Evolutionary conservation across 2,113 vertebrate species (phyloP), one percentile per base, ranked within the genome.

Genomic region (Fregata magnificens): DNA sequence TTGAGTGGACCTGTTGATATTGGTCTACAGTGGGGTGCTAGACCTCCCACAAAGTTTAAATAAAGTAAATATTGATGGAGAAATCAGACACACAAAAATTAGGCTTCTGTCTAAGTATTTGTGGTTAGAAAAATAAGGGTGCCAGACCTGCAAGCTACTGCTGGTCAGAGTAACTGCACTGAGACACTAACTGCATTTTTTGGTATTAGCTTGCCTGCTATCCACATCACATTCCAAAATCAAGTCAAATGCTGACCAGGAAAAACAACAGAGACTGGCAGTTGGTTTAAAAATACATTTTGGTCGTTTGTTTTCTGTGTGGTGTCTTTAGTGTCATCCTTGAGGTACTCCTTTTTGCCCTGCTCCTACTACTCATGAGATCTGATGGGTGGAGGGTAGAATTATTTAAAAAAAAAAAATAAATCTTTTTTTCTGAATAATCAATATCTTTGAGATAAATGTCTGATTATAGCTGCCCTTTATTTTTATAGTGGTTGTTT

Each of bases 21-120:
- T 93, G 13, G 86, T 92, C 14, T 44, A 26, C 80, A 62, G 63
- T 77, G 88, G 88, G 94, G 82, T 93, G 69, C 58, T 94, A 71
- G 83, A 90, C 96, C 91, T 96, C 94, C 95, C 70, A 92, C 72
- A 36, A 36, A 74, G 84, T 76, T 97, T 95, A 97, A 95, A 88
- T 97, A 93, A 95, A 96, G 88, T 90, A 89, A 95, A 97, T 96
- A 97, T 97, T 97, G 88, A 73, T 95, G 87, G 86, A 97, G 67
- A 96, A 96, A 94, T 90, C 62, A 91, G 72, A 91, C 66, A 45
- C 85, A 94, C 63, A 90, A 86, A 97, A 97, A 95, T 81, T 86
- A 72, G 93, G 38, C 87, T 97, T 97, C 92, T 96, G 93, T 91
- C 78, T 93, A 96, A 96, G 95, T 96, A 97, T 96, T 95, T 95